Percentiles rank a stretch among this genome's conserved stretches.
phyloP scores from a whole-genome alignment of 2,797 vertebrate genomes.

The Acropternis orthonyx region DNA sequence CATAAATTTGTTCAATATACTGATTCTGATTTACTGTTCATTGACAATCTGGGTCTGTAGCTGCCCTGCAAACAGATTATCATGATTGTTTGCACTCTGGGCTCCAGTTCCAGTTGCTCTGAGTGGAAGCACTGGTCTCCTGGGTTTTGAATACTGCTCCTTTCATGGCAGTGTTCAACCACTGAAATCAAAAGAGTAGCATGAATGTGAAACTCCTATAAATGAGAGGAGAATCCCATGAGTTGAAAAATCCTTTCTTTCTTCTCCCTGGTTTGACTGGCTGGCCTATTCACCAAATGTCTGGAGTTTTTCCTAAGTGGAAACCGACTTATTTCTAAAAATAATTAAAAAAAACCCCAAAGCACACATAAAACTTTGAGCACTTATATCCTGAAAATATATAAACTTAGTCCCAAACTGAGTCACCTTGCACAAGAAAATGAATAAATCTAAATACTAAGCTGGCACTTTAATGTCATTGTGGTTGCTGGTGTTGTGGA shows the following conservation, averaged over 20 bases:
- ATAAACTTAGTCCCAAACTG: not conserved
- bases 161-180: not conserved
- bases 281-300: not conserved
- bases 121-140: not conserved
- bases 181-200: not conserved
- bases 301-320: fast-evolving
- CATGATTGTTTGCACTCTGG: not conserved
- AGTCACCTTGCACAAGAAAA: not conserved
- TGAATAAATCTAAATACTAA: not conserved
- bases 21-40: not conserved
- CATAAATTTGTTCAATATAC: not conserved
- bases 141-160: not conserved
- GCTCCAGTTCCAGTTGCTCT: not conserved
- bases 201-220: not conserved
- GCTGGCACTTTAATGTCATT: not conserved
- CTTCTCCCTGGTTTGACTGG: not conserved
- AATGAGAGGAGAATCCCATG: not conserved
- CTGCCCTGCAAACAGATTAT: not conserved
- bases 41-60: not conserved
- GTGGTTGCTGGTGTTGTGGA: not conserved
- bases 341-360: not conserved
- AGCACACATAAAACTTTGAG: not conserved
- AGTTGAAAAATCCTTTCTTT: not conserved
- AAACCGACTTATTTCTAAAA: not conserved
- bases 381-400: not conserved